Evolutionary conservation across 2,113 vertebrate genomes (phyloP), one percentile per base, ranked within the genome.

Genomic region (Rafetus swinhoei): DNA sequence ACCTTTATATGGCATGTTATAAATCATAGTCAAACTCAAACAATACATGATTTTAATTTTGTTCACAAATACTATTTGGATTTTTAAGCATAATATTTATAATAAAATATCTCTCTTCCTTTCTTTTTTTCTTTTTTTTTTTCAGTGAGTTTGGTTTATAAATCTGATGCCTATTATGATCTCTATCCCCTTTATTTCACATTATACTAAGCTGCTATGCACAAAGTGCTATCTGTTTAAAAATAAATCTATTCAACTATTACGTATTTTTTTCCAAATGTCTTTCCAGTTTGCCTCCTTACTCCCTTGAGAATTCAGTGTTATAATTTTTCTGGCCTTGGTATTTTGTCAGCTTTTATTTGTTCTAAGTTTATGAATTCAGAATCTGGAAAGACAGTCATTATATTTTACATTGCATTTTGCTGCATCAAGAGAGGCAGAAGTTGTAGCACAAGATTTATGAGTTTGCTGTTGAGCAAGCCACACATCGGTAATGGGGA

Each of bases 341-440:
- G 39, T 96, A 22, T 62, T 82, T 94, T 94, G 77, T 82, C 45
- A 74, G 16, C 18, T 97, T 92, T 84, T 65, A 93, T 84, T 90
- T 93, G 85, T 87, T 92, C 88, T 84, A 29, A 90, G 35, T 72
- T 84, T 69, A 87, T 90, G 25, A 95, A 90, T 86, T 84, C 57
- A 65, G 22, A 35, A 84, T 27, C 7, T 54, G 54, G 59, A 87
- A 94, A 94, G 81, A 86, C 45, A 52, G 15, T 2, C 8, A 60
- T 95, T 94, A 83, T 0, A 2, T 52, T n/a, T 25, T 54, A 10
- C 62, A 85, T 88, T 87, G 88, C 59, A 87, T 39, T 56, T 21
- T 86, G 56, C 50, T 90, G 6, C 54, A 53, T 87, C 25, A 65
- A 85, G 11, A 84, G n/a, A 90, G 91, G 79, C 9, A 72, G 79